A percentile compares a stretch with the other conserved stretches of the same genome.
Evolutionary conservation across 2,797 vertebrate species (phyloP).

Genomic region (Pseudochaenichthys georgianus): DNA sequence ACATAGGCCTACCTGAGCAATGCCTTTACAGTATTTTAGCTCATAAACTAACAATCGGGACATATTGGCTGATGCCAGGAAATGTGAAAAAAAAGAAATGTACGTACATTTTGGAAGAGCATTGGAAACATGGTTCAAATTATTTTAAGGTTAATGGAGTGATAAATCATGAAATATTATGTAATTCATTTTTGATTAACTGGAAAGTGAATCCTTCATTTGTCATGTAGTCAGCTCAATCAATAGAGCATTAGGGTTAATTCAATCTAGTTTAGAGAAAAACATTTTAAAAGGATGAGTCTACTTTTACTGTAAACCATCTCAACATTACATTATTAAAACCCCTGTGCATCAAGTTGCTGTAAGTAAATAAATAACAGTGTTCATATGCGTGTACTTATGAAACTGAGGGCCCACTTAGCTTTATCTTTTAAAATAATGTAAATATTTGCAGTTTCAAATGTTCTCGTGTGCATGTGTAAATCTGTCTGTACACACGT

Average conservation of each 20-base stretch:
- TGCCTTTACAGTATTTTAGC: neutral
- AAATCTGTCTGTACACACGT: slow-evolving; percentile 26
- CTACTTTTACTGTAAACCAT: neutral
- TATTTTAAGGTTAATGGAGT: neutral
- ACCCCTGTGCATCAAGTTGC: neutral
- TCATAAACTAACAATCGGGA: neutral
- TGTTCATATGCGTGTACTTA: neutral
- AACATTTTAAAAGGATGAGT: neutral
- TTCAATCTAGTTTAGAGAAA: neutral
- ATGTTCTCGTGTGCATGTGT: slow-evolving; percentile 13
- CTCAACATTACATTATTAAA: neutral
- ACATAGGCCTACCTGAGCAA: too few species aligned
- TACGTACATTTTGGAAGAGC: neutral
- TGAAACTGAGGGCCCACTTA: slow-evolving; percentile 1
- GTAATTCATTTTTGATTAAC: neutral
- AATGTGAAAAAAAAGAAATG: neutral
- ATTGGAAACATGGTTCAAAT: neutral
- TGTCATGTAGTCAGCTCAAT: neutral
- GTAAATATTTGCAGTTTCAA: slow-evolving; percentile 6
- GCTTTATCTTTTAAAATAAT: slow-evolving; percentile 16
- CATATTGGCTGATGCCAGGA: neutral
- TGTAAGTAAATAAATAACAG: slow-evolving; percentile 23
- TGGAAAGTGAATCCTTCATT: neutral
- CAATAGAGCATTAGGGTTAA: neutral
- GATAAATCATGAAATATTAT: neutral